Evolutionary conservation across 2,797 vertebrate genomes (phyloP), one percentile per base, ranked within the genome.

Genomic region (Taeniopygia guttata): DNA sequence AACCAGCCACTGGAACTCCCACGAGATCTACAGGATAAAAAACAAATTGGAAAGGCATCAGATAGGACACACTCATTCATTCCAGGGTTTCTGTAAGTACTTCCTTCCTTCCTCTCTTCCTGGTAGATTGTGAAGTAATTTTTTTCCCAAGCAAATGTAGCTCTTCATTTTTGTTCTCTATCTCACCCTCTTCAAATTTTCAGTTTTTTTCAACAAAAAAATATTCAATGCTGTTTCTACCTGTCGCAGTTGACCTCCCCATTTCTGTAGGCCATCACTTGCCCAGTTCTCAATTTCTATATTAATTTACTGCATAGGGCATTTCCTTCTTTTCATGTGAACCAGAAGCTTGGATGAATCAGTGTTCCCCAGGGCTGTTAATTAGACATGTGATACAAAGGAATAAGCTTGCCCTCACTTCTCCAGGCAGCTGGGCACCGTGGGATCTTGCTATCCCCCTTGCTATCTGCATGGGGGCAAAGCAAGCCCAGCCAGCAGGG

Each of bases 361-460:
- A 34, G 2, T 7, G 1, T 42, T 88, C 40, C 42, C 27, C 30
- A 66, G 64, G 45, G 60, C 85, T 87, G 38, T 60, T 93, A 84
- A 66, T 88, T 36, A 86, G 19, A 67, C 55, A 64, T 40, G 16
- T 29, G 43, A 83, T 54, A 52, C 15, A 64, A 62, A 66, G 58
- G 87, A 79, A 87, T 59, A 79, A 88, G 90, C 29, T 49, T 64
- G 38, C 46, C 54, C 60, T 81, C 29, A 34, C 46, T 51, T 54
- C 5, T 0, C 13, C 1, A 27, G 58, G 22, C 2, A 23, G 42
- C 6, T 2, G 5, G 30, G 60, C 42, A 34, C 27, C 1, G 11
- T 5, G 16, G 23, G 45, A 42, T 29, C 27, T 30, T 60, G 59
- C 59, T 21, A 10, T 15, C 19, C 13, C 36, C 38, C 7, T 69